phyloP scores from a whole-genome alignment of 1,140 invertebrate genomes.

The Hydropsyche tenuis region DNA sequence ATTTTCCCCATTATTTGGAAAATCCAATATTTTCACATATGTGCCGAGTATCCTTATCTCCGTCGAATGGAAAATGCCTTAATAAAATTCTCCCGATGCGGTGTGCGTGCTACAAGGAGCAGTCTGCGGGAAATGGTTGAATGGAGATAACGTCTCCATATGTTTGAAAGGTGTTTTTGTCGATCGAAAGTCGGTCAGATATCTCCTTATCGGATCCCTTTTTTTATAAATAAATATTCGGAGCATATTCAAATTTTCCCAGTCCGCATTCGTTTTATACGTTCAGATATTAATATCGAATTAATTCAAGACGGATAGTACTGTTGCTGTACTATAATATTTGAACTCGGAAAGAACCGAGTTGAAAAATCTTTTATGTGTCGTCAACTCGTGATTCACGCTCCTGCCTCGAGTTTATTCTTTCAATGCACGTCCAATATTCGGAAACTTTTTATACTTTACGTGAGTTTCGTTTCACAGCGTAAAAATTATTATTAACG shows the following conservation, averaged over 20 bases:
- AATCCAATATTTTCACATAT: constrained; percentile 32
- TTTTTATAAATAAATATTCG: no score
- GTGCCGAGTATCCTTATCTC: constrained; percentile 11
- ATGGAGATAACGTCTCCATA: constrained; percentile 18
- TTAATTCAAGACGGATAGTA: neutral
- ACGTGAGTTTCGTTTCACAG: constrained; percentile 21
- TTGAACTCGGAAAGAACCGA: neutral
- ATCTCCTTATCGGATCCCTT: neutral
- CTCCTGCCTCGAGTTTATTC: constrained; percentile 13
- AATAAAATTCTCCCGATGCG: constrained; percentile 28
- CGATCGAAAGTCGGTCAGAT: constrained; percentile 13
- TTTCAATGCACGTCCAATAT: constrained; percentile 26
- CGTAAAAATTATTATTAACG: no score
- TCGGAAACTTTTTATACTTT: constrained; percentile 27
- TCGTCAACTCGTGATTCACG: constrained; percentile 29
- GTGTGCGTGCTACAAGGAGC: constrained; percentile 10
- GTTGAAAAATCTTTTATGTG: constrained; percentile 3
- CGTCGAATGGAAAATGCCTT: constrained; percentile 33
- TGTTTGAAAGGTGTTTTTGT: constrained; percentile 19
- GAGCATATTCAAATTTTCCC: neutral
- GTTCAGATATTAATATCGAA: no score
- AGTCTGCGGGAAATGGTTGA: constrained; percentile 9
- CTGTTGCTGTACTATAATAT: neutral
- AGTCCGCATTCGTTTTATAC: no score
- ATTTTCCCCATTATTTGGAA: constrained; percentile 22